These are phyloP conservation scores for Sminthopsis crassicaudata DNA, from an alignment of 2,113 vertebrate species.

Conservation along the genomic window DNA sequence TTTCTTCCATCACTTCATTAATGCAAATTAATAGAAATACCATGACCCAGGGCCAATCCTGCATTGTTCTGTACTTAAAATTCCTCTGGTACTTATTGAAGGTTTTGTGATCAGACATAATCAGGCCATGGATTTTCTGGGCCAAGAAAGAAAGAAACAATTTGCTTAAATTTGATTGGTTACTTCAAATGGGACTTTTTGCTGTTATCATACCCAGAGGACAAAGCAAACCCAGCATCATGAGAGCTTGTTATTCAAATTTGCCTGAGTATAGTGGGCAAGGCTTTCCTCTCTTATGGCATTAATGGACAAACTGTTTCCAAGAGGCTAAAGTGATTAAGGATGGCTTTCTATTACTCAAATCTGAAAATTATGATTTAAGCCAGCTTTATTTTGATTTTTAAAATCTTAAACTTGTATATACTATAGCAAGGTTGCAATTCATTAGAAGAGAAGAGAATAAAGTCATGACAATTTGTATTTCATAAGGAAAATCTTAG, in stretches of 20 bases:
- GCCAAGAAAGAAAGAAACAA: conserved; percentile 13
- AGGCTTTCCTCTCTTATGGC: not conserved
- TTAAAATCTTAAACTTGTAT: not conserved
- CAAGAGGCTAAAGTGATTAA: not conserved
- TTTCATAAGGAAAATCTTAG: not conserved
- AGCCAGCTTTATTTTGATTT: not conserved
- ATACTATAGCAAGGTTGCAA: not conserved
- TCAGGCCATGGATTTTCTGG: not conserved
- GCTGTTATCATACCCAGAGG: not conserved
- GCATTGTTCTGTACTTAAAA: not conserved
- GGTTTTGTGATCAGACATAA: not conserved
- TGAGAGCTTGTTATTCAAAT: not conserved
- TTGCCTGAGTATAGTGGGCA: not conserved
- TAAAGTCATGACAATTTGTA: not conserved
- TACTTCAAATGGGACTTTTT: conserved; percentile 41
- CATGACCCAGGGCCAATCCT: not conserved
- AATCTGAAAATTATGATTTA: not conserved
- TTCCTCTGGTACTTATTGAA: not conserved
- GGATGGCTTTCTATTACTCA: not conserved
- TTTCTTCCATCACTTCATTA: conserved; percentile 49
- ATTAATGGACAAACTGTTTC: not conserved
- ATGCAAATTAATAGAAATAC: conserved; percentile 36
- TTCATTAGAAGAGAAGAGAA: not conserved
- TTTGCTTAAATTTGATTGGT: conserved; percentile 2
- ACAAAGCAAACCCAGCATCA: not conserved